Base-by-base conservation (phyloP, 2,797 vertebrate species). In the Tolypeutes matacus region DNA sequence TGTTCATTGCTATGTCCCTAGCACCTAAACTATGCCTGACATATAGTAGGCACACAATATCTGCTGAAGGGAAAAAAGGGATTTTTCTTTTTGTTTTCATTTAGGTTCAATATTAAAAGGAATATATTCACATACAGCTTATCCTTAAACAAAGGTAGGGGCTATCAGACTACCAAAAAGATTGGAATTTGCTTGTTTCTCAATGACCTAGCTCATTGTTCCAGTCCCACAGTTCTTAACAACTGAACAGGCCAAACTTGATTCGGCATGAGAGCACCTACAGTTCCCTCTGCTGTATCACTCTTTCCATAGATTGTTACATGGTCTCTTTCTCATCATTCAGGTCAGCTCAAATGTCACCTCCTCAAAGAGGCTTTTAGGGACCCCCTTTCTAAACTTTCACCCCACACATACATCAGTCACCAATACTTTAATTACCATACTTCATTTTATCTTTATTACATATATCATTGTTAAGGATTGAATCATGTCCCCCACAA, bases 41-140 rank as follows among this genome's bases (percentile, higher is more conserved):
- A n/a, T 15, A 60, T 2, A 65, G 49, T 1, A 90, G 13, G 5
- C 23, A 75, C 23, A 70, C 67, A 39, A 3, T n/a, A 95, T 9
- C 29, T 65, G 76, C 5, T 85, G 23, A 83, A 70, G 31, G 18
- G 83, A 91, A 78, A 86, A 56, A 76, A 11, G 5, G 4, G 0
- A 42, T n/a, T 89, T 83, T 81, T 36, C 20, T 56, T 89, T 67
- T 88, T 75, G 46, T 73, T 95, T 90, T 84, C 13, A 70, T 53
- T n/a, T 76, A 76, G 14, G 23, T 62, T 90, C 46, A 94, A 36
- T 29, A 65, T 0, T 21, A 11, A 51, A 91, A 70, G 29, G 29
- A 92, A 84, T 51, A 76, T 2, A 36, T 64, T 69, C 53, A 80
- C 14, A 70, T 49, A 56, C 17, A 15, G 5, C 15, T 46, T 51